A percentile compares a stretch with the other conserved stretches of the same genome.
Conservation (phyloP, 1,140 invertebrate species). For the Holcopasites calliopsidis region DNA sequence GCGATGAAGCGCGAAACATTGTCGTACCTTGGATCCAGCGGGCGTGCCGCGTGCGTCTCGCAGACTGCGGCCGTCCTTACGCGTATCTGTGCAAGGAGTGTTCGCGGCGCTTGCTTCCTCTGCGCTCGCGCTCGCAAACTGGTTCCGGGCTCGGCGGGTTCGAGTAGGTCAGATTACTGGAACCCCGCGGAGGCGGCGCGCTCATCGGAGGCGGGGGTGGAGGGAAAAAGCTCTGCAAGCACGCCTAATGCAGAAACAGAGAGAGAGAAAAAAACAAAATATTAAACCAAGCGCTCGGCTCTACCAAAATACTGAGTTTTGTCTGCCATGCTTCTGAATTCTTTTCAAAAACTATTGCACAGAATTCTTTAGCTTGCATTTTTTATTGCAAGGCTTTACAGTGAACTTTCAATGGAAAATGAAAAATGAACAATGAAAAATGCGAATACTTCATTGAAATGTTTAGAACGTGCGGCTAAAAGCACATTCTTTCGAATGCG, state of each 20-base stretch:
- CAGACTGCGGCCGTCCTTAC: conserved; percentile 64
- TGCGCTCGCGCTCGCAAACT: conserved; percentile 73
- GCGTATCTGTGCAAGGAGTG: conserved; percentile 78
- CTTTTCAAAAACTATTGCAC: too few relatives aligned
- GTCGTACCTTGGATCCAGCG: conserved; percentile 53
- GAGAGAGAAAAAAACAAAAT: background rate
- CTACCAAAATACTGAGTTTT: background rate
- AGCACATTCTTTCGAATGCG: too few relatives aligned
- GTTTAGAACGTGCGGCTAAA: too few relatives aligned
- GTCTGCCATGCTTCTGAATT: too few relatives aligned
- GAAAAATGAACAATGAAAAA: too few relatives aligned
- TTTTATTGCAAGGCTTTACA: too few relatives aligned
- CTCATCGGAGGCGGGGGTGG: conserved; percentile 78
- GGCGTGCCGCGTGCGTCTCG: conserved; percentile 20
- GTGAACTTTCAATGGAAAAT: too few relatives aligned
- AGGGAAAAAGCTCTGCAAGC: conserved; percentile 80
- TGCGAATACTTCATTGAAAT: too few relatives aligned
- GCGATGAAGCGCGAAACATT: conserved; percentile 31
- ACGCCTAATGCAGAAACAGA: conserved; percentile 68
- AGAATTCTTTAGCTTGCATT: too few relatives aligned
- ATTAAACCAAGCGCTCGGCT: background rate
- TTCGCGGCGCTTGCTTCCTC: conserved; percentile 77
- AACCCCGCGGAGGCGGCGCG: conserved; percentile 73
- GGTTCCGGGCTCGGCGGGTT: conserved; percentile 78
- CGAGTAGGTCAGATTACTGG: conserved; percentile 77